These are phyloP conservation scores for Anniella stebbinsi DNA, from an alignment of 2,797 vertebrate species.

Conservation along the genomic window DNA sequence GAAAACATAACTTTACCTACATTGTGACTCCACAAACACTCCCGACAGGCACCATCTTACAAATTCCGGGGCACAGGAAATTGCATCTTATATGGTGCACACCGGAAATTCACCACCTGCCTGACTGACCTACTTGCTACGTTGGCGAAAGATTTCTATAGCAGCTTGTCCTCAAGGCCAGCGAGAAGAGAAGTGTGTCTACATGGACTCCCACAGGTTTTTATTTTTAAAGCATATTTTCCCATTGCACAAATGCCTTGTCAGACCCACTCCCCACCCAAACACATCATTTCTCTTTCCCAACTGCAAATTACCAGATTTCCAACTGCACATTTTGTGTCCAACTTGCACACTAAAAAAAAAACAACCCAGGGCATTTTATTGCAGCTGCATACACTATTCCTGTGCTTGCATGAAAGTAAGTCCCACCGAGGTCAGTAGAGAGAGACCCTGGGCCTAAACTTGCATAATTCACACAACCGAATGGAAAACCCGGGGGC, in stretches of 20 bases:
- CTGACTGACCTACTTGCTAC: background rate
- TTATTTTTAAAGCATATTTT: too few relatives aligned
- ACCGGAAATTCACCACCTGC: background rate
- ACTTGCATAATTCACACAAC: background rate
- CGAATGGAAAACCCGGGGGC: background rate
- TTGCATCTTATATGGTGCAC: background rate
- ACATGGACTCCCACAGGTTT: too few relatives aligned
- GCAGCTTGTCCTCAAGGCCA: background rate
- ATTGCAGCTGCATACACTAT: too few relatives aligned
- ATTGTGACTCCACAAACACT: background rate
- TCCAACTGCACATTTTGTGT: too few relatives aligned
- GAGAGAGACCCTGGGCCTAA: background rate
- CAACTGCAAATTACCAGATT: too few relatives aligned
- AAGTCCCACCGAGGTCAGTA: background rate
- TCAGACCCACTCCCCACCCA: too few relatives aligned
- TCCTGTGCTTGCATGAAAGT: too few relatives aligned
- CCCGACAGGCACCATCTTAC: background rate
- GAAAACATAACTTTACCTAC: background rate
- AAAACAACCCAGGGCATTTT: too few relatives aligned
- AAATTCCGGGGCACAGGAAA: constrained; percentile 11
- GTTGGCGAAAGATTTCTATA: background rate
- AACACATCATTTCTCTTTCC: too few relatives aligned
- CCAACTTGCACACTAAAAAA: too few relatives aligned
- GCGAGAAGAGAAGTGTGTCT: too few relatives aligned
- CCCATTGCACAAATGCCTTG: too few relatives aligned